Conservation (phyloP, 35 echinoderm and acorn worm genomes). For the Lytechinus pictus region DNA sequence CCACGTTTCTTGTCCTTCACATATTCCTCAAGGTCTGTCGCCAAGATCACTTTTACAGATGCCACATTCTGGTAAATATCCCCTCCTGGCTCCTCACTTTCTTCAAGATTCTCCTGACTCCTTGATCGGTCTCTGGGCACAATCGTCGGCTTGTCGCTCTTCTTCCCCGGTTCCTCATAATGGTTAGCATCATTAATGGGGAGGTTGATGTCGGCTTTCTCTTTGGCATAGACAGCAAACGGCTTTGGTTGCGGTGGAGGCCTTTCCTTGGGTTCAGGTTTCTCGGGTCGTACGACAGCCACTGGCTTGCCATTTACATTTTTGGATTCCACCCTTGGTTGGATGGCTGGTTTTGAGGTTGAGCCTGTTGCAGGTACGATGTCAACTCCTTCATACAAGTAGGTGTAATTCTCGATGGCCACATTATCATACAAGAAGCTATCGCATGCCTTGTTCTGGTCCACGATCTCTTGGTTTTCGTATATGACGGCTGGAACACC, state of each 20-base stretch:
- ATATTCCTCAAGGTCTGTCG: background rate
- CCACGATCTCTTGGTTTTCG: background rate
- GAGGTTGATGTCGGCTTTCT: background rate
- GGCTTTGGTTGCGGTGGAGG: conserved; percentile 4
- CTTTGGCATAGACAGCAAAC: background rate
- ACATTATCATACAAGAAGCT: background rate
- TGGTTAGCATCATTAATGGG: background rate
- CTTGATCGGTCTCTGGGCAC: background rate
- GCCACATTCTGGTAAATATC: conserved; percentile 27
- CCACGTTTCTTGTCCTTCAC: background rate
- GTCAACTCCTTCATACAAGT: background rate
- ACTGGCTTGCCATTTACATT: background rate
- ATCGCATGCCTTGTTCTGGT: background rate
- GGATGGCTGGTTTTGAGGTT: background rate
- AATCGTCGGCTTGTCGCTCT: background rate
- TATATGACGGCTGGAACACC: background rate
- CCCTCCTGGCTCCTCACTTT: background rate
- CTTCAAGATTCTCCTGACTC: background rate
- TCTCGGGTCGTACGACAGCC: background rate
- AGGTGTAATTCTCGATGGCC: background rate
- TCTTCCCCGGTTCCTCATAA: background rate
- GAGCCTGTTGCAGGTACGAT: background rate
- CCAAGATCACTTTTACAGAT: background rate
- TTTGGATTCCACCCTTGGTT: background rate
- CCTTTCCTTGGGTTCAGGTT: background rate